Evolutionary conservation across 1,140 invertebrate genomes (phyloP), one percentile per base, ranked within the genome.

Genomic region (Eurosta solidaginis): DNA sequence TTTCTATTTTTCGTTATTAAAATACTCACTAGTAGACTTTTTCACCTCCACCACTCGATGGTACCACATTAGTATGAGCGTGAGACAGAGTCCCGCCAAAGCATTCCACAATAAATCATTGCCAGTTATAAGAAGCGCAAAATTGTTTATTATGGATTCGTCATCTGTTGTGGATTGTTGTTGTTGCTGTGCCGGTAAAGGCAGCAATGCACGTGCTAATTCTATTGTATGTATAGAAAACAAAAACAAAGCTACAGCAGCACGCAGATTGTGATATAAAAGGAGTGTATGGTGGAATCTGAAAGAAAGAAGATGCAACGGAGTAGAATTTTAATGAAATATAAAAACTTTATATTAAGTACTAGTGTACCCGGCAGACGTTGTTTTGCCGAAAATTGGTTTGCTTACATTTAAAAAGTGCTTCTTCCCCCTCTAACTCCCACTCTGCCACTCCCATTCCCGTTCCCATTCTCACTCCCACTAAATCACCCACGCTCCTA

Each of bases 231-330:
- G 87, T 54, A 82, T 59, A 63, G 82, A 79, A 79, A 87, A 50
- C 47, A 87, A 76, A 1, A 85, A 77, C 40, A 87, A 52, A 25
- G 81, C 82, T 42, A 82, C 74, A 29, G 81, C 81, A 75, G 84
- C 83, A 45, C 85, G 84, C 79, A 82, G 79, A 85, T 87, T 87
- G 79, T 87, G 85, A 80, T 86, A 87, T 79, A 81, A 81, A 68
- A 86, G 78, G 78, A 87, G 78, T 80, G 82, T 85, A 82, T 83
- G 83, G 81, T 85, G 82, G 74, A 84, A 83, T 54, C 85, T 87
- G 81, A 50, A 82, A 80, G 29, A 25, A 79, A 77, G 17, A 40
- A 20, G 27, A 80, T 68, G 33, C 1, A 40, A 74, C 27, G 80
- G 63, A 78, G 68, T 77, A 17, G 22, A 44, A 36, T 40, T 74